These are phyloP conservation scores for Dendroctonus valens DNA, from an alignment of 1,140 invertebrate genomes.

Conservation along the genomic window DNA sequence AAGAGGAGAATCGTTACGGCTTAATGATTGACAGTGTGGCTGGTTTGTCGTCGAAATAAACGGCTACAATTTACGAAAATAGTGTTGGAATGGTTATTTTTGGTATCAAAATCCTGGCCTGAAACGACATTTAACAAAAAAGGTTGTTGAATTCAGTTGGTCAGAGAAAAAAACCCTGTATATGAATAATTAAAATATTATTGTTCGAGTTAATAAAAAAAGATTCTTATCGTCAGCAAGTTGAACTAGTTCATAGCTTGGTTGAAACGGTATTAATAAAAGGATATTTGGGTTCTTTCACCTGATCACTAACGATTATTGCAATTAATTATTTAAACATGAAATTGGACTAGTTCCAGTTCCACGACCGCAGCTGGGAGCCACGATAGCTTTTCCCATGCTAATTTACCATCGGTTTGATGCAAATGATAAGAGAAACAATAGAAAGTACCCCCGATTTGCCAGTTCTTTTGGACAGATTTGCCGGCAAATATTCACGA, in stretches of 20 bases:
- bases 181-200: too few relatives aligned
- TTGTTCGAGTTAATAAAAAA: too few relatives aligned
- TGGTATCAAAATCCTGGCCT: too few relatives aligned
- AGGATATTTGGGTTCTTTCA: slow-evolving; percentile 1
- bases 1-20: slow-evolving; percentile 5
- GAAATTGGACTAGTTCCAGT: slow-evolving; percentile 2
- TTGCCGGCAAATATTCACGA: too few relatives aligned
- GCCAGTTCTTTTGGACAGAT: too few relatives aligned
- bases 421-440: background rate
- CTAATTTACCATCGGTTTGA: background rate
- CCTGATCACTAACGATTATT: background rate
- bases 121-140: too few relatives aligned
- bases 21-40: slow-evolving; percentile 11
- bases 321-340: slow-evolving; percentile 2
- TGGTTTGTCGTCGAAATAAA: slow-evolving; percentile 4
- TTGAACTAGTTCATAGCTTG: too few relatives aligned
- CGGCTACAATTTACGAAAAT: background rate
- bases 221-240: too few relatives aligned
- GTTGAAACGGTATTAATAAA: too few relatives aligned
- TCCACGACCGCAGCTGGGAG: background rate
- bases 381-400: background rate
- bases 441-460: background rate
- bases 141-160: too few relatives aligned
- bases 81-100: too few relatives aligned
- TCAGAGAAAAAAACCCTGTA: too few relatives aligned